Conservation (phyloP, 1,140 invertebrate genomes). For the Macrobrachium rosenbergii region DNA sequence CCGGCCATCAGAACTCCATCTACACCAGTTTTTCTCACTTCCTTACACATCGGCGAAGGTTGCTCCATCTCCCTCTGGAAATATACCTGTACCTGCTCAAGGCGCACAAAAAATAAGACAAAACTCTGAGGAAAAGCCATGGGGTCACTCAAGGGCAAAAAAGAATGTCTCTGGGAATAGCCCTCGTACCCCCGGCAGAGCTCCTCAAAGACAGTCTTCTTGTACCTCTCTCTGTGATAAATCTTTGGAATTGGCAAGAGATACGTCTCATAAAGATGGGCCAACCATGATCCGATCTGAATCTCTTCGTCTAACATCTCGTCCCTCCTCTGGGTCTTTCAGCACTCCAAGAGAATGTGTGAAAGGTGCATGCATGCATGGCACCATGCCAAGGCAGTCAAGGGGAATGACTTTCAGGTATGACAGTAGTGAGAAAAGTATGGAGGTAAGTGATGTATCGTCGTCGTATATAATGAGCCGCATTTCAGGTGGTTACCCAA, state of each 20-base stretch:
- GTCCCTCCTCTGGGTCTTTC: constrained; percentile 13
- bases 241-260: constrained; percentile 31
- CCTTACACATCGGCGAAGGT: constrained; percentile 36
- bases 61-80: constrained; percentile 36
- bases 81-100: constrained; percentile 30
- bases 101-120: constrained; percentile 38
- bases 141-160: constrained; percentile 41
- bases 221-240: constrained; percentile 44
- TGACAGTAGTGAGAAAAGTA: constrained; percentile 25
- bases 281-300: constrained; percentile 35
- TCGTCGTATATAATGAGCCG: constrained; percentile 38
- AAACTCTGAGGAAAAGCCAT: constrained; percentile 40
- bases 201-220: constrained; percentile 35
- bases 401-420: constrained; percentile 16
- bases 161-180: not conserved
- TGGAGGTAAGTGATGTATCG: constrained; percentile 29
- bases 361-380: constrained; percentile 41
- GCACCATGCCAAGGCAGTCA: constrained; percentile 9
- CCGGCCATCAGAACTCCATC: constrained; percentile 42
- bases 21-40: constrained; percentile 48
- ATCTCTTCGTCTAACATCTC: constrained; percentile 32
- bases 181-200: constrained; percentile 10
- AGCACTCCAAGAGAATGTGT: constrained; percentile 33
- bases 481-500: constrained; percentile 16
- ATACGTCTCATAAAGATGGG: constrained; percentile 20